Evolutionary conservation across 2,797 vertebrate genomes (phyloP).

Genomic region (Echiichthys vipera): DNA sequence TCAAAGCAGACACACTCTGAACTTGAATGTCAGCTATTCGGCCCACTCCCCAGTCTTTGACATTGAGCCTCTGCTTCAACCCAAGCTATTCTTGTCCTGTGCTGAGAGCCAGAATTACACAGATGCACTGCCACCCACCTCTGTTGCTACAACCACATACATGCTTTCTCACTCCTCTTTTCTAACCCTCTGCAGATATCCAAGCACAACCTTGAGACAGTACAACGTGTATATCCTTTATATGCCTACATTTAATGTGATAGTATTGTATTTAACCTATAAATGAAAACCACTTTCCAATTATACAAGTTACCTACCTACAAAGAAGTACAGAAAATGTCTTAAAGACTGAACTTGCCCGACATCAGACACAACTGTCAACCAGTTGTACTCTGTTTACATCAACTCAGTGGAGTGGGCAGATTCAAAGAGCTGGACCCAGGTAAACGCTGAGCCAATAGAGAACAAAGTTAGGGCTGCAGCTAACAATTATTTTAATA

Average conservation of each 20-base stretch:
- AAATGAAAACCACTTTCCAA: not conserved
- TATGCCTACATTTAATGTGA: slow-evolving; percentile 1
- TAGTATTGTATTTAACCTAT: not conserved
- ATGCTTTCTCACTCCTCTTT: slow-evolving; percentile 37
- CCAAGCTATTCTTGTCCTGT: slow-evolving; percentile 75
- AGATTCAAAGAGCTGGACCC: no score
- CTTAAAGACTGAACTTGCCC: no score
- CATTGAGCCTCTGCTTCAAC: slow-evolving; percentile 73
- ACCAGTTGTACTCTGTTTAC: no score
- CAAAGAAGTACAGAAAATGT: not conserved
- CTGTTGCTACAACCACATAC: slow-evolving; percentile 46
- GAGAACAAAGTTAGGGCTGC: not conserved
- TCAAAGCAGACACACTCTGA: slow-evolving; percentile 42
- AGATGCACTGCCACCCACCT: slow-evolving; percentile 61
- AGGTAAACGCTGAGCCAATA: not conserved
- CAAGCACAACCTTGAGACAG: slow-evolving; percentile 25
- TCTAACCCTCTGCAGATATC: slow-evolving; percentile 22
- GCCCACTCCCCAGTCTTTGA: slow-evolving; percentile 60
- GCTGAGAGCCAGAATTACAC: slow-evolving; percentile 72
- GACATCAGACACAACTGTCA: no score
- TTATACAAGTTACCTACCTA: slow-evolving; percentile 2
- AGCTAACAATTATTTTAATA: not conserved
- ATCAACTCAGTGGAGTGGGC: no score
- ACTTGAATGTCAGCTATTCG: slow-evolving; percentile 68
- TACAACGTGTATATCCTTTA: slow-evolving; percentile 3